Base-by-base conservation (phyloP, 2,888 invertebrate species). In the Muschampia plurimacula region DNA sequence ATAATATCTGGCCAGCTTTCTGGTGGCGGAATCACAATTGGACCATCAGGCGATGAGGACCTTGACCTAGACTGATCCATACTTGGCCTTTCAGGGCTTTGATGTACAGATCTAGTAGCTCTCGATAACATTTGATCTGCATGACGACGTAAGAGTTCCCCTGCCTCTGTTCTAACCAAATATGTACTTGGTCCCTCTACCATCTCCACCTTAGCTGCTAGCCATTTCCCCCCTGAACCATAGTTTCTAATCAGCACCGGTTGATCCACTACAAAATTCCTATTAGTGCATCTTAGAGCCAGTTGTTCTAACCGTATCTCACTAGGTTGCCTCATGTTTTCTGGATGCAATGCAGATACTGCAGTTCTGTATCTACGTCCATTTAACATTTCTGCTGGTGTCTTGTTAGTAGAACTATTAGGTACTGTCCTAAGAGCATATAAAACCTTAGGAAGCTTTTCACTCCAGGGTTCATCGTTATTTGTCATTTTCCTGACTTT, bases 331-430 rank as follows among this genome's bases (percentile, higher is more conserved):
- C 44, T 59, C 44, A 67, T 41, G 39, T 57, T 67, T 22, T 59
- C 57, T 44, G 67, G 67, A 41, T 67, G 67, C 13, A 67, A 41
- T 13, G 9, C 15, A 41, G 67, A 67, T 28, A 67, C 10, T n/a
- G 59, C 67, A 28, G 67, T 67, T 28, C 67, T 57, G 22, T 67
- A 67, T 32, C 57, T 67, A 28, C 57, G 59, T 9, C 57, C 67
- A 67, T 67, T 67, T 8, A 59, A 28, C 59, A 67, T 67, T 22
- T 67, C 67, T 4, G 67, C 67, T n/a, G 41, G 59, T 10, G 67
- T 67, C 12, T 67, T 67, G 15, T 67, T 67, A 36, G 67, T 55
- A 8, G 36, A 67, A 55, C 55, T 67, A 12, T 55, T 67, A 15
- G 67, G 67, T 2, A 67, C 67, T 22, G 67, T 67, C 36, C 67